Percentiles rank a stretch among this genome's conserved stretches.
Evolutionary conservation across 2,113 vertebrate species (phyloP).

Genomic region (Ctenodactylus gundi): DNA sequence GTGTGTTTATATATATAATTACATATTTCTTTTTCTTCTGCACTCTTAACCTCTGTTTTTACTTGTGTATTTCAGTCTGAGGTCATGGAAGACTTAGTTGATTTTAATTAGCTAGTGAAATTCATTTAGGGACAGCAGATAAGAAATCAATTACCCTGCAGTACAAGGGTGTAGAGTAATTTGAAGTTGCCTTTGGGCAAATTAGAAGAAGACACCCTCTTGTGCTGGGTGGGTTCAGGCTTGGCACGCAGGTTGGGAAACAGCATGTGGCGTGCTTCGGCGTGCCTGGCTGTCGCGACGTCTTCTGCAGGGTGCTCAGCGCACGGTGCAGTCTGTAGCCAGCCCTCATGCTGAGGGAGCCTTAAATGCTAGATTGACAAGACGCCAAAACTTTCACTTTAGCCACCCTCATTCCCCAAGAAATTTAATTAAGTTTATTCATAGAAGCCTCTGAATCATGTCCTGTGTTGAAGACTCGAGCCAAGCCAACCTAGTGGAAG

Average conservation of each 20-base stretch:
- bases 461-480: neutral
- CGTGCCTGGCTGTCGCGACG: neutral
- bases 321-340: fast-evolving
- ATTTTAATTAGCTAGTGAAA: neutral
- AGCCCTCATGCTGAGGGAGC: fast-evolving
- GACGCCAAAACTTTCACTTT: neutral
- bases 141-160: neutral
- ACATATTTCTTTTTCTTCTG: neutral
- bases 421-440: neutral
- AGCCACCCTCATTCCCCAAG: neutral
- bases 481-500: neutral
- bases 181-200: neutral
- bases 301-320: neutral
- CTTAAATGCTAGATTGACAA: neutral
- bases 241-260: neutral
- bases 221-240: neutral
- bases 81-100: neutral
- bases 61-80: neutral
- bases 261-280: neutral
- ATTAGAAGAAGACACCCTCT: neutral
- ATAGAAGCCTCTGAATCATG: neutral
- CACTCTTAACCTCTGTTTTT: neutral
- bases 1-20: neutral
- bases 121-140: neutral
- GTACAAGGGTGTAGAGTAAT: neutral